These are phyloP conservation scores for Lasiurus cinereus DNA, from an alignment of 2,113 vertebrate species.

Conservation along the genomic window DNA sequence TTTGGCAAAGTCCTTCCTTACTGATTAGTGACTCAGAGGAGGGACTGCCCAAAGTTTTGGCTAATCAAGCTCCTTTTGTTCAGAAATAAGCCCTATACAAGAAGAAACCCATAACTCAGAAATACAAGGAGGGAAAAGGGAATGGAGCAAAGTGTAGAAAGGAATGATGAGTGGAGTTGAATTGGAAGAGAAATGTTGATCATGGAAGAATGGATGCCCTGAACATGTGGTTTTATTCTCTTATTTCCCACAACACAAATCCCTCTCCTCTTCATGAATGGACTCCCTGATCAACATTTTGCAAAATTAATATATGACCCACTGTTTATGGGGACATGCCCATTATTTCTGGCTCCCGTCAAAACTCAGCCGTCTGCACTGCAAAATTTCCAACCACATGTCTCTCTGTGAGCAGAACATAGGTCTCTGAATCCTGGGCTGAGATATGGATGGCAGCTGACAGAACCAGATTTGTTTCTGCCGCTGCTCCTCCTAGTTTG, in stretches of 20 bases:
- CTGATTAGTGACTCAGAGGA: not conserved
- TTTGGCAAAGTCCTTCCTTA: not conserved
- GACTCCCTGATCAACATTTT: not conserved
- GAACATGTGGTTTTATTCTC: constrained; percentile 21
- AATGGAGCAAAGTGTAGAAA: not conserved
- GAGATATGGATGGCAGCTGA: not conserved
- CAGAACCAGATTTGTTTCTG: constrained; percentile 59
- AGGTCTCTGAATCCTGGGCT: not conserved
- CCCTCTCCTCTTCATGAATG: not conserved
- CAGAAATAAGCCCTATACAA: not conserved
- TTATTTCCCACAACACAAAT: not conserved
- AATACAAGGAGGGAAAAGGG: not conserved
- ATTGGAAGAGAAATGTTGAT: not conserved
- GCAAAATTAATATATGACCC: not conserved
- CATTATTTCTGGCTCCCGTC: not conserved
- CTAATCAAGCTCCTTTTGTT: not conserved
- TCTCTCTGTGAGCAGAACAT: not conserved
- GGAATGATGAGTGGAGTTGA: no score
- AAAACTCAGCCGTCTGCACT: not conserved
- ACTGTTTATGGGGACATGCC: not conserved
- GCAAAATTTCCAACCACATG: not conserved
- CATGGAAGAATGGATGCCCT: not conserved
- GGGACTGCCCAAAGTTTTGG: not conserved
- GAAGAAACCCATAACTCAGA: not conserved
- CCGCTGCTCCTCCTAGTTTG: constrained; percentile 60